Conservation (phyloP, 2,888 invertebrate species). For the Anoncus sp. region DNA sequence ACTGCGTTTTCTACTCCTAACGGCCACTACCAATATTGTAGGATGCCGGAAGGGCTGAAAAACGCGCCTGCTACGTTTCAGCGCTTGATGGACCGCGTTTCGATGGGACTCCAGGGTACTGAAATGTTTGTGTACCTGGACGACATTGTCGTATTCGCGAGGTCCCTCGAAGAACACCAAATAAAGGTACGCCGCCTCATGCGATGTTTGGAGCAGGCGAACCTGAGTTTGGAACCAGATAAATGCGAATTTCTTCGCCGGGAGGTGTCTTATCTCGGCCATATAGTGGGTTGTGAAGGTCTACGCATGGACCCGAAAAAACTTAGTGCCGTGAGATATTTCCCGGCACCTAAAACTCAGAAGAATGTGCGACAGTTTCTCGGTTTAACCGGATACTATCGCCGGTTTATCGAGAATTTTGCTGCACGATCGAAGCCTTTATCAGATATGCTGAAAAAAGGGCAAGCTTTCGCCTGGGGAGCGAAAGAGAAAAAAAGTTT, state of each 20-base stretch:
- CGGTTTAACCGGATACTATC: slow-evolving; percentile 45
- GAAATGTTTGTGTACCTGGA: slow-evolving; percentile 56
- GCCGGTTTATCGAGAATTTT: slow-evolving; percentile 42
- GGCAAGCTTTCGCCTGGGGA: slow-evolving; percentile 40
- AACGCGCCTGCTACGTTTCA: slow-evolving; percentile 40
- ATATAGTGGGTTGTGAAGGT: slow-evolving; percentile 27
- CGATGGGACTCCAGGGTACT: slow-evolving; percentile 8
- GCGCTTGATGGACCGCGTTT: slow-evolving; percentile 45
- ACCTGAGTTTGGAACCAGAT: slow-evolving; percentile 20
- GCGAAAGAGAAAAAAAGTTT: slow-evolving; percentile 31
- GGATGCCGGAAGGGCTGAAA: slow-evolving; percentile 44
- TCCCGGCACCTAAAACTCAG: slow-evolving; percentile 21
- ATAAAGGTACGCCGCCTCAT: slow-evolving; percentile 19
- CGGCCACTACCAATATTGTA: slow-evolving; percentile 39
- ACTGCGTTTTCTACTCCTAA: slow-evolving; percentile 14
- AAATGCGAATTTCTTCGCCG: slow-evolving; percentile 43
- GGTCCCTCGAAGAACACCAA: slow-evolving; percentile 46
- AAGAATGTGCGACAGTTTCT: slow-evolving; percentile 46
- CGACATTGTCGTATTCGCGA: slow-evolving; percentile 57
- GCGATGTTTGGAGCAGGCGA: slow-evolving; percentile 16
- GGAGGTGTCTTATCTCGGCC: slow-evolving; percentile 31
- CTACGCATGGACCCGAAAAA: slow-evolving; percentile 34
- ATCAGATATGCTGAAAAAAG: slow-evolving; percentile 28
- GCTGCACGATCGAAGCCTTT: slow-evolving; percentile 47
- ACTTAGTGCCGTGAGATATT: slow-evolving; percentile 18